These are phyloP conservation scores for Cnemophilus loriae DNA, from an alignment of 2,113 vertebrate genomes.

Conservation along the genomic window DNA sequence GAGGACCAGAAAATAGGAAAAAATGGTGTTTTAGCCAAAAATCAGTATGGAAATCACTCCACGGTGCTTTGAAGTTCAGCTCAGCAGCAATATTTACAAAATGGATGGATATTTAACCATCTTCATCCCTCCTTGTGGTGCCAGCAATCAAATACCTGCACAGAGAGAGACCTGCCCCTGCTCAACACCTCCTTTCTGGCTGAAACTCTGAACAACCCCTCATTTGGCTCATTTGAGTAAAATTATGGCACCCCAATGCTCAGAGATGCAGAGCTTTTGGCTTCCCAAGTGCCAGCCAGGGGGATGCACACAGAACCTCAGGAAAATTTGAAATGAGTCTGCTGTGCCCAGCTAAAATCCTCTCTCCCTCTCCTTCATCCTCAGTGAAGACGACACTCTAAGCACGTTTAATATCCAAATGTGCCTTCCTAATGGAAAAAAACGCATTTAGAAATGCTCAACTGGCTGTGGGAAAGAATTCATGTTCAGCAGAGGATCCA, in stretches of 20 bases:
- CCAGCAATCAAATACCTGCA: background rate
- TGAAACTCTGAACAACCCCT: background rate
- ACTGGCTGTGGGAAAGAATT: conserved; percentile 45
- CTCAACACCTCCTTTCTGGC: background rate
- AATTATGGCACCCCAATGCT: background rate
- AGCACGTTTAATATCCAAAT: background rate
- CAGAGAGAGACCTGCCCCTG: background rate
- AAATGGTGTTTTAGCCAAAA: background rate
- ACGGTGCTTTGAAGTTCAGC: background rate
- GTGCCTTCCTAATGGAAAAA: conserved; percentile 8
- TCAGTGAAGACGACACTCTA: background rate
- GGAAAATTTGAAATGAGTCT: background rate
- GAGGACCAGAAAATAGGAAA: background rate
- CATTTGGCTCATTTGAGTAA: background rate
- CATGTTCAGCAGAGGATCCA: background rate
- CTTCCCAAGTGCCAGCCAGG: background rate
- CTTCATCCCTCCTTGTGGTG: background rate
- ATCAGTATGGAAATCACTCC: background rate
- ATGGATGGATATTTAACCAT: background rate
- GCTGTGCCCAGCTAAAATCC: background rate
- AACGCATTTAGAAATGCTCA: background rate
- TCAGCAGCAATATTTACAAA: background rate
- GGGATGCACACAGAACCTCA: background rate
- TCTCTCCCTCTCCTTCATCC: background rate
- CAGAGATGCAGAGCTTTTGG: background rate